Percentiles rank a stretch among this genome's conserved stretches.
phyloP scores from a whole-genome alignment of 2,888 invertebrate genomes.

The Thereva unica region DNA sequence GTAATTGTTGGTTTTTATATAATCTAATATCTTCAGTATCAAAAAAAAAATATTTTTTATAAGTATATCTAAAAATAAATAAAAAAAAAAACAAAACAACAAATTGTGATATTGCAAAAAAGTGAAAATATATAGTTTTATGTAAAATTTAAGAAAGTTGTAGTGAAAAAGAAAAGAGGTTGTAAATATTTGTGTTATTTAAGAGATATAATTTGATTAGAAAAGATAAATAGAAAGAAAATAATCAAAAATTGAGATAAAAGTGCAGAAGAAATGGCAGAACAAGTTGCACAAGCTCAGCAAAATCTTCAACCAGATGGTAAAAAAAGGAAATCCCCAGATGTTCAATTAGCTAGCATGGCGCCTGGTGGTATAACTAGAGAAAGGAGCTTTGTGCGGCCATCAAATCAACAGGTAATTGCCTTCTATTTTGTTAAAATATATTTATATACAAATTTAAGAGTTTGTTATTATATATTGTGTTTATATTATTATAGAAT shows the following conservation, averaged over 20 bases:
- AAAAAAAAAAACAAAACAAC: conserved; percentile 13
- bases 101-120: conserved; percentile 33
- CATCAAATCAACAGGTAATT: conserved; percentile 61
- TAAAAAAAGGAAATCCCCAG: conserved; percentile 55
- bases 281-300: conserved; percentile 53
- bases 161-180: conserved; percentile 19
- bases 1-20: conserved; percentile 2
- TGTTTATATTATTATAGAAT: conserved; percentile 56
- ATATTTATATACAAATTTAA: not conserved
- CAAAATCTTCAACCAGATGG: conserved; percentile 43
- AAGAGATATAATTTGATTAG: conserved; percentile 1
- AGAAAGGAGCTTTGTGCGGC: conserved; percentile 71
- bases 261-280: conserved; percentile 50
- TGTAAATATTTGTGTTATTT: conserved; percentile 30
- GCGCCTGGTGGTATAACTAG: conserved; percentile 63
- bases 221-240: conserved; percentile 21
- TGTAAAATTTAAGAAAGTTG: conserved; percentile 19
- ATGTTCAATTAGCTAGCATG: conserved; percentile 50
- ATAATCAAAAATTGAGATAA: conserved; percentile 9
- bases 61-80: conserved; percentile 15
- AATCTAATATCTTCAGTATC: conserved; percentile 1
- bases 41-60: conserved; percentile 21
- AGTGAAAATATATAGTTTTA: conserved; percentile 24
- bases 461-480: not conserved
- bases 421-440: no score